phyloP scores from a whole-genome alignment of 2,113 vertebrate species.

The Melanocharis versteri region DNA sequence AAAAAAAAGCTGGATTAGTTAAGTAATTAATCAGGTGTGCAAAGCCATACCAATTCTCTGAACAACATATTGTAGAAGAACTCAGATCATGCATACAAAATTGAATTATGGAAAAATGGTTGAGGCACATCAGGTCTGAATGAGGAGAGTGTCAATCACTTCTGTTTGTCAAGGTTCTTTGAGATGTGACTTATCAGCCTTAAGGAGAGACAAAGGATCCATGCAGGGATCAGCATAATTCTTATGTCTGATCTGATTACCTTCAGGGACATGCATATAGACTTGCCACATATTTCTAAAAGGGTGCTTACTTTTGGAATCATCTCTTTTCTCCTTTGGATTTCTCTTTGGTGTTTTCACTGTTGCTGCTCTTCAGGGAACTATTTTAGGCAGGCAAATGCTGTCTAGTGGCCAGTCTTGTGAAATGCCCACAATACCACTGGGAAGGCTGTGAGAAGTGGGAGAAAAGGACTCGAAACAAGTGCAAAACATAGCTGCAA shows the following conservation, averaged over 20 bases:
- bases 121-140: neutral
- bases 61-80: neutral
- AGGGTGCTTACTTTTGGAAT: neutral
- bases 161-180: conserved; percentile 15
- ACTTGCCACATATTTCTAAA: neutral
- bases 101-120: conserved; percentile 1
- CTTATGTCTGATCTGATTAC: neutral
- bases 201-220: conserved; percentile 11
- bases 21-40: conserved; percentile 43
- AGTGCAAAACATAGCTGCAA: neutral
- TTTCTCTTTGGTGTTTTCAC: neutral
- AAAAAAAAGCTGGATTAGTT: conserved; percentile 1
- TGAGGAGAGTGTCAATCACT: conserved; percentile 1
- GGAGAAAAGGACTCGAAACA: neutral
- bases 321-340: neutral
- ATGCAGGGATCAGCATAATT: conserved; percentile 1
- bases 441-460: neutral
- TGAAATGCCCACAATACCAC: neutral
- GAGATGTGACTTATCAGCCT: neutral
- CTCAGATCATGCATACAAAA: conserved; percentile 15
- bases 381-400: neutral
- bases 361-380: neutral
- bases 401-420: neutral
- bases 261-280: neutral
- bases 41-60: conserved; percentile 24